Evolutionary conservation across 2,888 invertebrate genomes (phyloP).

Genomic region (Aspidapion aeneum): DNA sequence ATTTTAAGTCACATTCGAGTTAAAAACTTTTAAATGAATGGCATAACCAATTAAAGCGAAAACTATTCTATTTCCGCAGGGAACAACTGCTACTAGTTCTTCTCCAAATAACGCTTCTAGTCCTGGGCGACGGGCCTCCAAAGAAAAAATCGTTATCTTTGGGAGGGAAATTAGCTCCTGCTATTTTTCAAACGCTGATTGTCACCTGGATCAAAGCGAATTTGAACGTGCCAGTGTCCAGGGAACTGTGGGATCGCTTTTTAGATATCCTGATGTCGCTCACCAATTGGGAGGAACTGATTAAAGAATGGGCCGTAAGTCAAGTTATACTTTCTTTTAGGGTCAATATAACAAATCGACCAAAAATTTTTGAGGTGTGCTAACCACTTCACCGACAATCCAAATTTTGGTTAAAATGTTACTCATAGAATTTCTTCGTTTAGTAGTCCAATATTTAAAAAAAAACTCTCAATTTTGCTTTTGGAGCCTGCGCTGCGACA

Average conservation of each 20-base stretch:
- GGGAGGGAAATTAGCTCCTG: conserved; percentile 79
- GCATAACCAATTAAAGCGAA: too few relatives aligned
- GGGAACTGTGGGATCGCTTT: conserved; percentile 92
- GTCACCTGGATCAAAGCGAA: conserved; percentile 99
- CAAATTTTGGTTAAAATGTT: too few relatives aligned
- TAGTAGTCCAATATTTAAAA: too few relatives aligned
- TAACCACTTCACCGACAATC: too few relatives aligned
- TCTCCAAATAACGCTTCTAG: conserved; percentile 87
- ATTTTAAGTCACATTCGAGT: too few relatives aligned
- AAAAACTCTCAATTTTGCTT: too few relatives aligned
- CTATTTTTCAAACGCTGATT: conserved; percentile 88
- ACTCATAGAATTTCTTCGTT: too few relatives aligned
- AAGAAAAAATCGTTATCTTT: conserved; percentile 72
- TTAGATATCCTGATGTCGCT: conserved; percentile 81
- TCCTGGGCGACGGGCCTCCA: conserved; percentile 75
- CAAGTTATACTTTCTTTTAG: not conserved
- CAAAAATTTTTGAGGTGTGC: too few relatives aligned
- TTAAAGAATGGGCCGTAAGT: conserved; percentile 93
- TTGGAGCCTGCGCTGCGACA: too few relatives aligned
- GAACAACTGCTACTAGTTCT: conserved; percentile 83
- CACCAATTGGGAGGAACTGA: conserved; percentile 91
- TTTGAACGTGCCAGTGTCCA: conserved; percentile 85
- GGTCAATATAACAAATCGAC: too few relatives aligned
- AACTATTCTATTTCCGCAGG: conserved; percentile 54
- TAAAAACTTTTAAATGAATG: too few relatives aligned